Base-by-base conservation (phyloP, 1,140 invertebrate species). In the Lepidotrigona ventralis region DNA sequence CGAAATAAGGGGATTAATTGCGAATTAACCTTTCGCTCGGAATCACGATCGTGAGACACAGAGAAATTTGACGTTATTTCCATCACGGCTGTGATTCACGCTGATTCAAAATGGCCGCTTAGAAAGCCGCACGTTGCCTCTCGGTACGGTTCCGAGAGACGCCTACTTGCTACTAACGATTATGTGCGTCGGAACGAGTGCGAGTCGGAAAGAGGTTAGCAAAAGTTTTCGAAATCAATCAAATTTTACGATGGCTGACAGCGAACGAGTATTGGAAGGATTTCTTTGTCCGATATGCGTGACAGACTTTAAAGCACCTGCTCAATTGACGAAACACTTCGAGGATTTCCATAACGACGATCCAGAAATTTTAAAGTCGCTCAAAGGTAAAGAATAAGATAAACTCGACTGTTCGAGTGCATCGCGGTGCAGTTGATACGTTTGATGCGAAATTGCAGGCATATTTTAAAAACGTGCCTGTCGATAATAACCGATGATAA, bases 231-330 rank as follows among this genome's bases (percentile, higher is more conserved):
- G 26, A 23, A 58, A 26, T 56, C n/a, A n/a, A 76, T 54, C 23
- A 21, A 12, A n/a, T 23, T n/a, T 51, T n/a, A 69, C 15, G 95
- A 94, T 94, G 94, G 92, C 94, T 77, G 90, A 88, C 29, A 90
- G 88, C 74, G 95, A 94, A 21, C 95, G 96, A 88, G 96, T 98
- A 80, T 94, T 97, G 79, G 98, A 99, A 93, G 98, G 98, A 14
- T 98, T 99, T 92, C 94, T 99, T 8, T 99, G 98, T 93, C 98
- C 98, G 1, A 97, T 98, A 91, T 99, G 98, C 92, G 97, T 98
- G 94, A 96, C 96, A 69, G 98, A 99, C 93, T 95, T 98, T 26
- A 97, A 97, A 90, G 97, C 97, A 29, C 96, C 97, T 14, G 95
- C 95, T 76, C 96, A 97, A 91, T 95, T 99, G 81, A 97, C 97